Evolutionary conservation across 1,140 invertebrate genomes (phyloP), one percentile per base, ranked within the genome.

Genomic region (Drosophila navojoa): DNA sequence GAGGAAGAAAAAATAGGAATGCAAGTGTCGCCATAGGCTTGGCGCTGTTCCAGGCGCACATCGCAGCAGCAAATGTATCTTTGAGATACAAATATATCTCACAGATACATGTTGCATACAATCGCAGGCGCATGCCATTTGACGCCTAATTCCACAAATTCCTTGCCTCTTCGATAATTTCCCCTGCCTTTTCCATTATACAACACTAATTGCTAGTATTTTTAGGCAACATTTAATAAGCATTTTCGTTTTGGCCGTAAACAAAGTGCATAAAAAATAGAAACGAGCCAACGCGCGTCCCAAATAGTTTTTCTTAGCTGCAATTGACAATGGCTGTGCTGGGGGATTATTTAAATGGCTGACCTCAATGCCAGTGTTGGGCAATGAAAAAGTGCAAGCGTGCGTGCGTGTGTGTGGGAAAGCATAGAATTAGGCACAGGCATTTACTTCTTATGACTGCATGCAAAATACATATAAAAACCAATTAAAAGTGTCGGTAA

Each of bases 11-110:
- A 38, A 38, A 38, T 38, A 13, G 35, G 66, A 67, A 71, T 71
- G 69, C 69, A 71, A 71, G 62, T 71, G 69, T 71, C 62, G 69
- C 69, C 61, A 47, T 57, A 50, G 47, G 55, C 55, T 68, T 60
- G 63, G 63, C 63, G 27, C 38, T 45, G 15, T 60, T 72, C 63
- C 70, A 72, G 62, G 16, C 35, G 49, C 49, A 7, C 16, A 15
- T 45, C n/a, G 7, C 42, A 15, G 42, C n/a, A 61, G n/a, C 42
- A 70, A 69, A 22, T 69, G 68, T 27, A 64, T 60, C 47, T 68
- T 25, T 50, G 63, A 58, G 11, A 58, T 22, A 15, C 53, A 50
- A 40, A 38, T 35, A 5, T 62, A 70, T 59, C 40, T 22, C 13
- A 9, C 29, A 72, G 63, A 47, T 72, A 44, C 61, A 54, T 42